A percentile compares a stretch with the other conserved stretches of the same genome.
These are phyloP conservation scores for Drosophila micromelanica DNA, from an alignment of 1,140 invertebrate species.

Conservation along the genomic window DNA sequence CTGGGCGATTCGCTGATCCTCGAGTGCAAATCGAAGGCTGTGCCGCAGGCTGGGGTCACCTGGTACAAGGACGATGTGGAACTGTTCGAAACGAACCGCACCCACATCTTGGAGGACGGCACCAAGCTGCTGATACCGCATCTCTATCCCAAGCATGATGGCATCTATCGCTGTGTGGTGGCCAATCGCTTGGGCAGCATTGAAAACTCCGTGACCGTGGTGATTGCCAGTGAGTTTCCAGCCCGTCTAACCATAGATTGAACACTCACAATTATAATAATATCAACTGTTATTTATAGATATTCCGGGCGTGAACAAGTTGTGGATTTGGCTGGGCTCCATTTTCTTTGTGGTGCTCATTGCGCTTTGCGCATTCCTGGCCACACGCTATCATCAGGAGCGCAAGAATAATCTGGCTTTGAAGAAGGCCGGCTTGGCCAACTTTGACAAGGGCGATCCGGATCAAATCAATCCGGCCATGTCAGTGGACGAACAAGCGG, in stretches of 20 bases:
- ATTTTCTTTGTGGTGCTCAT: constrained; percentile 85
- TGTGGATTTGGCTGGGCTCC: constrained; percentile 80
- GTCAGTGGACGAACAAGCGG: constrained; percentile 95
- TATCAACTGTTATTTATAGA: constrained; percentile 32
- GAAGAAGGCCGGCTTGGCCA: constrained; percentile 88
- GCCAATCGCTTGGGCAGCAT: constrained; percentile 79
- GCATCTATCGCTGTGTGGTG: constrained; percentile 83
- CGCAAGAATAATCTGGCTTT: constrained; percentile 81
- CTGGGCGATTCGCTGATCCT: constrained; percentile 81
- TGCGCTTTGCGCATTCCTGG: constrained; percentile 85
- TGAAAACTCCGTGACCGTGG: constrained; percentile 64
- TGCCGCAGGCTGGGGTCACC: constrained; percentile 84
- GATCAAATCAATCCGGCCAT: constrained; percentile 94
- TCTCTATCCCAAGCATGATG: constrained; percentile 82
- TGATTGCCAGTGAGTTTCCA: constrained; percentile 76
- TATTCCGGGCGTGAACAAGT: constrained; percentile 58
- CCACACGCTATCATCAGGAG: constrained; percentile 84
- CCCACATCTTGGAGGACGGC: constrained; percentile 85
- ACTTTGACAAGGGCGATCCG: constrained; percentile 92
- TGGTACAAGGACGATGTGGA: constrained; percentile 85
- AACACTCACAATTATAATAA: neutral
- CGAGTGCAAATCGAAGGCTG: constrained; percentile 81
- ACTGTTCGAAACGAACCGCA: constrained; percentile 61
- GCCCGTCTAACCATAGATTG: too few species aligned
- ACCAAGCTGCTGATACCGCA: constrained; percentile 67